Percentiles rank a stretch among this genome's conserved stretches.
Conservation (phyloP, 2,888 invertebrate species). For the Dynastes grantii region DNA sequence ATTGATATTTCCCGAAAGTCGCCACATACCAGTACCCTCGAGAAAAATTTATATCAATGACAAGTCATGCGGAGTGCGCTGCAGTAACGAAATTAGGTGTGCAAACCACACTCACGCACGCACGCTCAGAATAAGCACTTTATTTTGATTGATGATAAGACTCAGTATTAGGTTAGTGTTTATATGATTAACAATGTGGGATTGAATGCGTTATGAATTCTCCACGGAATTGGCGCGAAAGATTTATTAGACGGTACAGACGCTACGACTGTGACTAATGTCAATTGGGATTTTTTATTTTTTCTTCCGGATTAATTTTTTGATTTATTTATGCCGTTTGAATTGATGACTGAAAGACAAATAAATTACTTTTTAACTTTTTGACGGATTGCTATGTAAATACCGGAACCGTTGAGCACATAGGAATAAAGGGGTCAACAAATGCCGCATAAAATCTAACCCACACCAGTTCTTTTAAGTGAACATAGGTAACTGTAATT, state of each 20-base stretch:
- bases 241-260: conserved; percentile 44
- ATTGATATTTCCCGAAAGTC: conserved; percentile 18
- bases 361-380: conserved; percentile 24
- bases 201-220: conserved; percentile 49
- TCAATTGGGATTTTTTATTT: conserved; percentile 29
- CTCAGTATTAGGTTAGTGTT: conserved; percentile 50
- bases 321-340: conserved; percentile 19
- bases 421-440: not conserved
- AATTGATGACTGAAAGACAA: conserved; percentile 9
- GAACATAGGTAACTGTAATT: too few relatives aligned
- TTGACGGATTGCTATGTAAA: not conserved
- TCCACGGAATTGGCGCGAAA: conserved; percentile 36
- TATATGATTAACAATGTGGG: conserved; percentile 52
- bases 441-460: too few relatives aligned
- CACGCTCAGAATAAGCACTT: conserved; percentile 43
- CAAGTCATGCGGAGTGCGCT: conserved; percentile 25
- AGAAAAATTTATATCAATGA: conserved; percentile 44
- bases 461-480: too few relatives aligned
- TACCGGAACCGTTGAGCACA: not conserved
- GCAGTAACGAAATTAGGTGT: conserved; percentile 43
- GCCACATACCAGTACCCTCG: conserved; percentile 12
- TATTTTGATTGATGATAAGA: conserved; percentile 51
- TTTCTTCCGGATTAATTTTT: conserved; percentile 37
- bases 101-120: conserved; percentile 38
- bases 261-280: conserved; percentile 45